phyloP scores from a whole-genome alignment of 2,113 vertebrate genomes.

The Ailuropoda melanoleuca region DNA sequence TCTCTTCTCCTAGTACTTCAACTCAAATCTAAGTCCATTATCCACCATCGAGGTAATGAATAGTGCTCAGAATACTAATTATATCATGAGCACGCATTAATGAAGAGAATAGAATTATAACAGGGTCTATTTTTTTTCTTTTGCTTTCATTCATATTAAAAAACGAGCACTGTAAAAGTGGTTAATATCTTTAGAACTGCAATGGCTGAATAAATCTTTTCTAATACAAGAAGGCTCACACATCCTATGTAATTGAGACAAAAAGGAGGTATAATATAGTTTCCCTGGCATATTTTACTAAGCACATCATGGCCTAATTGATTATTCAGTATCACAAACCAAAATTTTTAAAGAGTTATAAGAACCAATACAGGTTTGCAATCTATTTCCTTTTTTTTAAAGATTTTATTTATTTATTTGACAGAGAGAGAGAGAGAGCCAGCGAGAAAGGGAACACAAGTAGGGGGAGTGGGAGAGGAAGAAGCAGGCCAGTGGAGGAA shows the following conservation, averaged over 20 bases:
- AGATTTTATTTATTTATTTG: no score
- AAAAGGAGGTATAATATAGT: background rate
- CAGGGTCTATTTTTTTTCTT: background rate
- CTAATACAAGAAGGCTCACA: background rate
- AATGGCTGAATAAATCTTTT: background rate
- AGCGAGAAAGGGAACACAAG: no score
- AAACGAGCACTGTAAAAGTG: background rate
- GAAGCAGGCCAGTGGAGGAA: no score
- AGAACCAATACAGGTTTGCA: background rate
- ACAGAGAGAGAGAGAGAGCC: no score
- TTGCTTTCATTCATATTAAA: background rate
- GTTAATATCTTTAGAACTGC: background rate
- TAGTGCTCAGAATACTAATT: slow-evolving; percentile 28
- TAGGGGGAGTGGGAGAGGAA: no score
- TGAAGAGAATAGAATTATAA: slow-evolving; percentile 35
- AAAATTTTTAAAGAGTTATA: background rate
- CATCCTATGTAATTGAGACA: background rate
- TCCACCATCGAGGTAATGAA: background rate
- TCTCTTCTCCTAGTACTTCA: background rate
- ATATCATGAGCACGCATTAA: slow-evolving; percentile 39
- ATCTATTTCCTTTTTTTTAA: background rate
- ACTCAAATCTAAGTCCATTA: background rate
- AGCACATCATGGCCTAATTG: background rate
- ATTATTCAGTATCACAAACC: background rate
- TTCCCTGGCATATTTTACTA: background rate